phyloP scores from a whole-genome alignment of 2,113 vertebrate species.

The Haliaeetus leucogaster region DNA sequence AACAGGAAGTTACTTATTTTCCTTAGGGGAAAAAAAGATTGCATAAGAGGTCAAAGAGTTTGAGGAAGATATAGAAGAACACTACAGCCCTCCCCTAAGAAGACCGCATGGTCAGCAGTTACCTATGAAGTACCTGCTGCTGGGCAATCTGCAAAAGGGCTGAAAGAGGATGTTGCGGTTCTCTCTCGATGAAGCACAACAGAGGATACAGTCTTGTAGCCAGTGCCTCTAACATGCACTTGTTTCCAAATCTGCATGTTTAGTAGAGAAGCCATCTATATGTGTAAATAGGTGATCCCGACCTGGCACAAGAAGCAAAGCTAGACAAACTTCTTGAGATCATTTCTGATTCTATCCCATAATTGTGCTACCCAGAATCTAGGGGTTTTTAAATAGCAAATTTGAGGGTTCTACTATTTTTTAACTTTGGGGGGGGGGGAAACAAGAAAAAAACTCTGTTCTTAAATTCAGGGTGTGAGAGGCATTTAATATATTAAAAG shows the following conservation, averaged over 20 bases:
- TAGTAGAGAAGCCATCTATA: not conserved
- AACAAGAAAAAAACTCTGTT: not conserved
- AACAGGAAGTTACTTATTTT: not conserved
- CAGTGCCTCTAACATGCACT: not conserved
- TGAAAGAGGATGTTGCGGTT: not conserved
- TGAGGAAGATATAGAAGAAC: not conserved
- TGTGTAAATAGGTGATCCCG: not conserved
- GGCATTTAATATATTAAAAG: not conserved
- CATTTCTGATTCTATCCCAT: not conserved
- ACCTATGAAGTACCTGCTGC: not conserved
- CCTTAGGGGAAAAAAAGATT: not conserved
- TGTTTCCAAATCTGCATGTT: not conserved
- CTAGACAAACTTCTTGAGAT: not conserved
- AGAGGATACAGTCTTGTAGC: not conserved
- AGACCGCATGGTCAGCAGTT: not conserved
- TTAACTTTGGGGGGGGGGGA: rapidly evolving
- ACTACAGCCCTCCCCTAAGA: not conserved
- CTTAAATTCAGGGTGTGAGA: not conserved
- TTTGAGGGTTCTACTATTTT: not conserved
- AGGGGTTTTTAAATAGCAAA: rapidly evolving
- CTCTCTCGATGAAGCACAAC: not conserved
- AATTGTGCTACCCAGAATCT: not conserved
- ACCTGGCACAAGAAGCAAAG: not conserved
- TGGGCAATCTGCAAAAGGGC: not conserved
- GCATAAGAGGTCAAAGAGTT: not conserved